These are phyloP conservation scores for Microctonus aethiopoides DNA, from an alignment of 2,888 invertebrate genomes.

Conservation along the genomic window DNA sequence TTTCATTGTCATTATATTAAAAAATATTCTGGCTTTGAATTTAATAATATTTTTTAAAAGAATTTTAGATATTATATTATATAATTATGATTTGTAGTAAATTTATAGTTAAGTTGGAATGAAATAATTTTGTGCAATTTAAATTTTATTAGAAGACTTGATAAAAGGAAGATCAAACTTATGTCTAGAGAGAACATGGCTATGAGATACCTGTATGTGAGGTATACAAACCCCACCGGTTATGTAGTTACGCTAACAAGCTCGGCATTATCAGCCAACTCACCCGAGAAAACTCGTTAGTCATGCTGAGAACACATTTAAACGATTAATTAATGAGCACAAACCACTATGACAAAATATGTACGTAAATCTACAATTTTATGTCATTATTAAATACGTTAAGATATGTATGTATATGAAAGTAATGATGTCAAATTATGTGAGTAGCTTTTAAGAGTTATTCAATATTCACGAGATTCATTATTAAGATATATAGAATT, in stretches of 20 bases:
- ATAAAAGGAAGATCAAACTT: neutral
- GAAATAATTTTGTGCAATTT: too few relatives aligned
- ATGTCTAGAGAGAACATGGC: neutral
- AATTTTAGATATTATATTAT: too few relatives aligned
- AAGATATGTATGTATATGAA: neutral
- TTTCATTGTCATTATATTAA: too few relatives aligned
- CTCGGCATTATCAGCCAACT: slow-evolving; percentile 1
- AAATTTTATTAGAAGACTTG: too few relatives aligned
- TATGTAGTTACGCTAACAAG: neutral
- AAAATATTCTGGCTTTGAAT: too few relatives aligned
- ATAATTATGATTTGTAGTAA: too few relatives aligned
- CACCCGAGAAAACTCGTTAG: slow-evolving; percentile 12
- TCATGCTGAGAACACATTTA: slow-evolving; percentile 10
- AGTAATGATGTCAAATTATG: neutral
- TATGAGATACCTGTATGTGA: neutral
- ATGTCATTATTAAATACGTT: slow-evolving; percentile 8
- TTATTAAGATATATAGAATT: too few relatives aligned
- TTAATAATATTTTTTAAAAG: too few relatives aligned
- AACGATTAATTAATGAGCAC: slow-evolving; percentile 3
- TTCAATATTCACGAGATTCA: neutral
- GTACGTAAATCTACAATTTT: neutral
- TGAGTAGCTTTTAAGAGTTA: neutral
- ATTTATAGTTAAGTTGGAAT: too few relatives aligned
- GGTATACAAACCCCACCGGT: neutral
- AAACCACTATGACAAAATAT: neutral